Percentiles rank a stretch among this genome's conserved stretches.
Conservation (phyloP, 2,888 invertebrate genomes). For the Hedya salicella region DNA sequence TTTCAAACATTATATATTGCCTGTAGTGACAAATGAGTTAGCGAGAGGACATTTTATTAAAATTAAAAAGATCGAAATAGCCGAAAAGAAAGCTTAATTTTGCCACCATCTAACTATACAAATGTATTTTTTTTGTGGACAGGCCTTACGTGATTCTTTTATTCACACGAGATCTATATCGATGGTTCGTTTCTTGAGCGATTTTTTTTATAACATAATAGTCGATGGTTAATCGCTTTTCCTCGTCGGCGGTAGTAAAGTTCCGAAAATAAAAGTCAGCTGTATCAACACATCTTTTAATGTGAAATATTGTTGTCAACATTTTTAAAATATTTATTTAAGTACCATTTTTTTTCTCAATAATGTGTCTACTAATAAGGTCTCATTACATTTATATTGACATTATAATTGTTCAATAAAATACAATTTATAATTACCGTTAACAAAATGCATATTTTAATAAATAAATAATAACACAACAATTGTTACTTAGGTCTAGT, state of each 20-base stretch:
- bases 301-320: slow-evolving; percentile 61
- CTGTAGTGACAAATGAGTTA: slow-evolving; percentile 9
- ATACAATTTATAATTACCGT: not conserved
- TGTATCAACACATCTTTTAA: slow-evolving; percentile 38
- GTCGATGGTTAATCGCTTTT: no score
- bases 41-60: not conserved
- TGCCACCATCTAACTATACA: not conserved
- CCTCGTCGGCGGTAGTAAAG: no score
- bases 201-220: no score
- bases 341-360: not conserved
- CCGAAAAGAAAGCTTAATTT: not conserved
- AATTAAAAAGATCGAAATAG: not conserved
- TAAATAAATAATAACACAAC: slow-evolving; percentile 17
- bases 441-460: slow-evolving; percentile 5
- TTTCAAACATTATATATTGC: not conserved
- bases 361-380: not conserved
- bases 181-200: no score
- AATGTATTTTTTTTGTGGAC: no score
- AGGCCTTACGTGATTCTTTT: no score
- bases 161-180: no score
- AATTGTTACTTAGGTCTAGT: slow-evolving; percentile 5
- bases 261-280: slow-evolving; percentile 7
- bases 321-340: slow-evolving; percentile 51
- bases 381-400: slow-evolving; percentile 11
- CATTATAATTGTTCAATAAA: slow-evolving; percentile 2